Evolutionary conservation across 2,113 vertebrate genomes (phyloP), one percentile per base, ranked within the genome.

Genomic region (Nematolebias whitei): DNA sequence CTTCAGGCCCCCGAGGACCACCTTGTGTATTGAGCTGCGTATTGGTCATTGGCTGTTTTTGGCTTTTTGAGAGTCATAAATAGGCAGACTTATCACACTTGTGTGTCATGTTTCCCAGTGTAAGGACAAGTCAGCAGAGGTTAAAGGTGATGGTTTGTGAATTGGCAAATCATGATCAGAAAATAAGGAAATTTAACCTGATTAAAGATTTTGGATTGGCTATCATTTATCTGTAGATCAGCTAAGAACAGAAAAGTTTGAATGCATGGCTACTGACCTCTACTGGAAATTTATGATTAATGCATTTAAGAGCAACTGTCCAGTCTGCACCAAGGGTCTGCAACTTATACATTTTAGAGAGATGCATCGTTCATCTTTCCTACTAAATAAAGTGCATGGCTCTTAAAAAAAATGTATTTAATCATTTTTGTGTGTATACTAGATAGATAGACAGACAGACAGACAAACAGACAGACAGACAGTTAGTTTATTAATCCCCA

Each of bases 21-120:
- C 63, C 73, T 87, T 91, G 90, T 16, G 89, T 93, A 92, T 93
- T 93, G 80, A 74, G 56, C 58, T 78, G 85, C 80, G 88, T 91
- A 92, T 92, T 92, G 90, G 82, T 80, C 74, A 87, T 87, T 89
- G 85, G 85, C 80, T 84, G 85, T 79, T 79, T 76, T 79, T 40
- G 8, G 49, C 24, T 23, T 64, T 77, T 72, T n/a, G 45, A 49
- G 65, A 50, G 78, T 82, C 65, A 81, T 89, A 91, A 89, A 90
- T 77, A 81, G 87, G 85, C 56, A 74, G 74, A 82, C 70, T 85
- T 79, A 89, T 86, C 84, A 67, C 80, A 71, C 63, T 80, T 85
- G 79, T 69, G 76, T 80, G 63, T 52, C 53, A 75, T 23, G 58
- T 85, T 90, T 87, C 72, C 63, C 66, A 84, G 67, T 88, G 78